phyloP scores from a whole-genome alignment of 2,797 vertebrate species.

The Prionace glauca region DNA sequence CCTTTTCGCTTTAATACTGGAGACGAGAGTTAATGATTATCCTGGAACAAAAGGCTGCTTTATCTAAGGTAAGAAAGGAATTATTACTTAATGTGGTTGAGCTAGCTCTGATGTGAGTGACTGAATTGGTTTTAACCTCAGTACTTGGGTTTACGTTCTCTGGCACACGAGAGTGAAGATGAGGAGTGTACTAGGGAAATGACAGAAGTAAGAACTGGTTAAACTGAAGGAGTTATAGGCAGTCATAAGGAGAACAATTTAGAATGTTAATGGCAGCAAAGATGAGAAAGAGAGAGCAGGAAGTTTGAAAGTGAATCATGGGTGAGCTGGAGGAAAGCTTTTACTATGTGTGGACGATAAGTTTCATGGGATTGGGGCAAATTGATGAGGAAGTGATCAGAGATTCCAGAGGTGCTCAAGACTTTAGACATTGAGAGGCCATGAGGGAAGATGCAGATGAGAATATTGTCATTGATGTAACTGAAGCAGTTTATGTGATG shows the following conservation, averaged over 20 bases:
- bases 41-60: background rate
- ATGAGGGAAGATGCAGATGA: background rate
- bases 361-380: background rate
- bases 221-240: background rate
- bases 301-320: background rate
- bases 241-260: background rate
- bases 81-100: background rate
- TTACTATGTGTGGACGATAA: background rate
- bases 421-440: background rate
- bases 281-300: background rate
- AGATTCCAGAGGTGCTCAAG: background rate
- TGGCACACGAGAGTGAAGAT: background rate
- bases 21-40: background rate
- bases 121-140: background rate
- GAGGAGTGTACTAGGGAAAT: background rate
- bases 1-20: background rate
- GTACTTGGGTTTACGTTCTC: background rate
- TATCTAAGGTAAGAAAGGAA: background rate
- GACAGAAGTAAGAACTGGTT: background rate
- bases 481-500: background rate
- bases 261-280: background rate
- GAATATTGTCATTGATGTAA: background rate
- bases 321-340: background rate
- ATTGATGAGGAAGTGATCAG: background rate
- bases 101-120: background rate